Base-by-base conservation (phyloP, 2,888 invertebrate species). In the Silvanus unidentatus region DNA sequence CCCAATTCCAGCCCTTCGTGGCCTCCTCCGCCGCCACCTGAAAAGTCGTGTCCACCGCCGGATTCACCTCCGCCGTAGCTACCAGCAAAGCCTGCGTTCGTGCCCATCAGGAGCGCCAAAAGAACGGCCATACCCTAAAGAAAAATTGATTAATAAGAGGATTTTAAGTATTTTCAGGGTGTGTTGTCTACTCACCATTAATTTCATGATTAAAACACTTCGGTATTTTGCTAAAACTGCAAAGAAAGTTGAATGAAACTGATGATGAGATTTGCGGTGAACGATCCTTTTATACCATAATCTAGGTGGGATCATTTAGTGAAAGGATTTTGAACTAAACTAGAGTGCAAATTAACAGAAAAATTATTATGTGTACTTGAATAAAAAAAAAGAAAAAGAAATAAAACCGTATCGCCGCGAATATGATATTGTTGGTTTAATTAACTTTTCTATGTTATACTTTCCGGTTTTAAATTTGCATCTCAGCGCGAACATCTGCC, bases 1-100 rank as follows among this genome's bases (percentile, higher is more conserved):
- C 76, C 74, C 69, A 74, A 72, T 1, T 72, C 75, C 1, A 74
- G 73, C 5, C 72, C 74, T 32, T 56, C 54, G 9, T 55, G 48
- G 16, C 57, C 60, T 15, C 54, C 46, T 69, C 73, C 50, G 59
- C 57, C 45, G 27, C 52, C 45, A 30, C 45, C 36, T 13, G 52
- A 49, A 6, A 48, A 46, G 39, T 52, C 53, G 16, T 50, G 43
- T 16, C 52, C 54, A 34, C 49, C 52, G 16, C 51, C 52, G 37
- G 45, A 45, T 42, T 56, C 54, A 39, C 51, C 50, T 9, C 48
- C 51, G 16, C 53, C 51, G 45, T 53, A 50, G 47, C 62, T 58
- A 47, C 61, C 61, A 52, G 60, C 60, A 55, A 56, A 63, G 49
- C 67, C 62, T 42, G 64, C 66, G 34, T 53, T 44, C 37, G 54